A percentile compares a stretch with the other conserved stretches of the same genome.
phyloP scores from a whole-genome alignment of 2,888 invertebrate genomes.

The Omphaloscelis lunosa region DNA sequence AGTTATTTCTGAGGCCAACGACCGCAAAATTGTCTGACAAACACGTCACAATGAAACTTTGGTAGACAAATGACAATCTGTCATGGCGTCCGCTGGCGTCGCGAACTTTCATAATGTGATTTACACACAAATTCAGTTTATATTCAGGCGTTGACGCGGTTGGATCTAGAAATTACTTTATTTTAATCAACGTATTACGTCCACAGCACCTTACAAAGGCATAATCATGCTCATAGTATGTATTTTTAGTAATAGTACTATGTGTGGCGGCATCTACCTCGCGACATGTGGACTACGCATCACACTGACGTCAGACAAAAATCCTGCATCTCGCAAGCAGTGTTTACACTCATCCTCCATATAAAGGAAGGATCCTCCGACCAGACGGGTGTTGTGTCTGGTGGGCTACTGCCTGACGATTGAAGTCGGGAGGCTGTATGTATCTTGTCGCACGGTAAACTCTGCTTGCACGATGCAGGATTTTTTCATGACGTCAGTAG shows the following conservation, averaged over 20 bases:
- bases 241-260: too few relatives aligned
- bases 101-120: constrained; percentile 20
- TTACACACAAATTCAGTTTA: constrained; percentile 16
- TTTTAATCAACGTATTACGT: background rate
- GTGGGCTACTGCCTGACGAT: background rate
- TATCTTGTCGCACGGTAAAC: too few relatives aligned
- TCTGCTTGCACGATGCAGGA: too few relatives aligned
- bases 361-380: too few relatives aligned
- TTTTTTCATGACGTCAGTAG: too few relatives aligned
- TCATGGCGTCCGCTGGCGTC: constrained; percentile 20
- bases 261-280: too few relatives aligned
- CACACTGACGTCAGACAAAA: too few relatives aligned
- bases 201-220: background rate
- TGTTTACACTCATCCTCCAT: too few relatives aligned
- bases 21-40: constrained; percentile 14
- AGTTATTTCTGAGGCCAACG: constrained; percentile 13
- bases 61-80: constrained; percentile 25
- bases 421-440: background rate
- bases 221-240: background rate
- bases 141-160: background rate
- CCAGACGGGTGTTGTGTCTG: background rate
- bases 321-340: too few relatives aligned
- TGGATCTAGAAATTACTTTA: constrained; percentile 2
- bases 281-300: too few relatives aligned
- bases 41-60: constrained; percentile 28